Conservation (phyloP, 23 tunicate genomes). For the Oikopleura dioica region DNA sequence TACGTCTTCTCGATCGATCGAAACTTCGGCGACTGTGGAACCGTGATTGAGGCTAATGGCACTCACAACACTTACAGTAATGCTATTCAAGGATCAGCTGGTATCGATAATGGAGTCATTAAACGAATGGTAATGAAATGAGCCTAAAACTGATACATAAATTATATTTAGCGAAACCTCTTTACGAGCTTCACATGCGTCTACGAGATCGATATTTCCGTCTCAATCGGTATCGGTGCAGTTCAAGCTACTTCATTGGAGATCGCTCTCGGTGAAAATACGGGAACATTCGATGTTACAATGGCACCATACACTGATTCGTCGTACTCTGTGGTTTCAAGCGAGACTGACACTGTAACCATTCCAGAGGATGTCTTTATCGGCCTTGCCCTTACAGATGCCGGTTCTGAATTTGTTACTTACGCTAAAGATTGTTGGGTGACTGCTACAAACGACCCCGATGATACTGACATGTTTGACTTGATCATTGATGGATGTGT, state of each 20-base stretch:
- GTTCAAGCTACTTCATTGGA: neutral
- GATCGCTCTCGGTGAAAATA: neutral
- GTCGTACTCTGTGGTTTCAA: neutral
- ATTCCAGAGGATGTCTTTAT: neutral
- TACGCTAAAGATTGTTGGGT: neutral
- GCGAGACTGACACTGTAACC: neutral
- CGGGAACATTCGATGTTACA: neutral
- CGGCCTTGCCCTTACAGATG: neutral
- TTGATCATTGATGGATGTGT: neutral
- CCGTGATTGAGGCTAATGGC: neutral
- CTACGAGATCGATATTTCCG: neutral
- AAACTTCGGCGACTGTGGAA: neutral
- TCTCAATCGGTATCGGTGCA: neutral
- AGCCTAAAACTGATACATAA: neutral
- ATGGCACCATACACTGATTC: neutral
- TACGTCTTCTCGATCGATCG: neutral
- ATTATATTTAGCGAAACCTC: neutral
- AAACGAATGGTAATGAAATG: neutral
- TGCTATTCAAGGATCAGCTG: constrained; percentile 11
- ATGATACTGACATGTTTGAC: neutral
- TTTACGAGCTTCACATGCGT: neutral
- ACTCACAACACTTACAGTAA: neutral
- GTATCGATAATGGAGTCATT: neutral
- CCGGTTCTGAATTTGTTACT: neutral
- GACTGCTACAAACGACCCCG: neutral